phyloP scores from a whole-genome alignment of 2,113 vertebrate species.

The Lepisosteus osseus region DNA sequence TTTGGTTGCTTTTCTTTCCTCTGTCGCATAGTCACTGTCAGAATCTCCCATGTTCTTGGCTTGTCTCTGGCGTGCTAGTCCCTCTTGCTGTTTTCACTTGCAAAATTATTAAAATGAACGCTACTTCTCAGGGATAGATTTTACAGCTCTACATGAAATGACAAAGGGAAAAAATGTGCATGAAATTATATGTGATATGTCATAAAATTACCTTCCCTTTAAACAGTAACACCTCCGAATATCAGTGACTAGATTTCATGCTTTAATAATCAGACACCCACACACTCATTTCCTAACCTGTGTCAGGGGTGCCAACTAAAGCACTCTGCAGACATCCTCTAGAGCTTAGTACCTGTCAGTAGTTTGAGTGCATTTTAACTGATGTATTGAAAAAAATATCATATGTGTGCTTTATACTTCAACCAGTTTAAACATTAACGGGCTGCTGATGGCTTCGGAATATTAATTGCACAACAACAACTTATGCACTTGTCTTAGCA shows the following conservation, averaged over 20 bases:
- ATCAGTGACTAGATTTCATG: slow-evolving; percentile 31
- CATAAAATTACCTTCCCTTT: slow-evolving; percentile 32
- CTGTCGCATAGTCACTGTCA: slow-evolving; percentile 6
- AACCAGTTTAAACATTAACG: too few relatives aligned
- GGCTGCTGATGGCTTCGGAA: too few relatives aligned
- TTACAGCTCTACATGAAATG: slow-evolving; percentile 50
- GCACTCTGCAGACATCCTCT: slow-evolving; percentile 32
- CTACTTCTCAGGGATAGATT: slow-evolving; percentile 43
- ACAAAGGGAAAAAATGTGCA: slow-evolving; percentile 36
- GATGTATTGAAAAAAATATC: background rate
- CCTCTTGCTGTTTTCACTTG: slow-evolving; percentile 39
- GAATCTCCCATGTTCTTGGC: slow-evolving; percentile 14
- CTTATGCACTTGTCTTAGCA: too few relatives aligned
- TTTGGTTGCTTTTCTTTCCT: slow-evolving; percentile 4
- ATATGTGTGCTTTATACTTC: too few relatives aligned
- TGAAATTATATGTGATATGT: slow-evolving; percentile 53
- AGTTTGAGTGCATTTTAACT: slow-evolving; percentile 47
- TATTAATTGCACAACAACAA: too few relatives aligned
- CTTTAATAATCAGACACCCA: slow-evolving; percentile 45
- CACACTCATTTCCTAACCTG: slow-evolving; percentile 9
- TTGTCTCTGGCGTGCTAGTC: slow-evolving; percentile 12
- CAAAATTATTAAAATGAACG: slow-evolving; percentile 57
- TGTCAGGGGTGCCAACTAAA: slow-evolving; percentile 25
- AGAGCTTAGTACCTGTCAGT: slow-evolving; percentile 25
- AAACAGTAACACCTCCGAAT: slow-evolving; percentile 53